Evolutionary conservation across 2,888 invertebrate species (phyloP), one percentile per base, ranked within the genome.

Genomic region (Pristionchus mayeri): DNA sequence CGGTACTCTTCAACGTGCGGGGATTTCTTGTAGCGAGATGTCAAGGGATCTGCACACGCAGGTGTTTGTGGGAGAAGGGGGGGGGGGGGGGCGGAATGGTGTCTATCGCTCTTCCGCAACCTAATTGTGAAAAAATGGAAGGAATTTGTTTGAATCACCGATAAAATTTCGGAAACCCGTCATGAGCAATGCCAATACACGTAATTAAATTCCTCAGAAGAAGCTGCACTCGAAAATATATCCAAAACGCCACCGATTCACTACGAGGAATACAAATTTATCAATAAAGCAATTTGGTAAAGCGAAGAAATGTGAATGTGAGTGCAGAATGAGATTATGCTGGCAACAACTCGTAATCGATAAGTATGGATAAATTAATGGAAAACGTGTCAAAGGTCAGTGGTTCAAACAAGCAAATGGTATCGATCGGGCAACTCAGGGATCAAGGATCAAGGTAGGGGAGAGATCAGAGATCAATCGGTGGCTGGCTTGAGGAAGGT

Each of bases 401-500:
- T 21, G 57, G 57, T 24, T 1, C 24, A 57, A 11, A 24, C 21
- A 57, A 57, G n/a, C n/a, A n/a, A n/a, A n/a, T n/a, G n/a, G n/a
- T n/a, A n/a, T n/a, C n/a, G n/a, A n/a, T n/a, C 9, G 0, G 24
- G 3, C 16, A 57, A 57, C 21, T 18, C 2, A 34, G 16, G 6
- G 34, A 34, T 37, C 63, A 63, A 63, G 34, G 63, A 71, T 71
- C 71, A 71, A 44, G n/a, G n/a, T n/a, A n/a, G n/a, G n/a, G n/a
- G n/a, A n/a, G n/a, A 24, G 7, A 78, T 78, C n/a, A 48, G 16
- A 30, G 80, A 11, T 86, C 78, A 92, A 54, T 92, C 92, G 0
- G 86, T 88, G 34, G 88, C 85, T 2, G 89, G 89, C 79, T 92
- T 93, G 52, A 92, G 83, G 84, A 92, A 90, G 11, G 91, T 90